Conservation (phyloP, 2,888 invertebrate genomes). For the Hirtodrosophila alboralis region DNA sequence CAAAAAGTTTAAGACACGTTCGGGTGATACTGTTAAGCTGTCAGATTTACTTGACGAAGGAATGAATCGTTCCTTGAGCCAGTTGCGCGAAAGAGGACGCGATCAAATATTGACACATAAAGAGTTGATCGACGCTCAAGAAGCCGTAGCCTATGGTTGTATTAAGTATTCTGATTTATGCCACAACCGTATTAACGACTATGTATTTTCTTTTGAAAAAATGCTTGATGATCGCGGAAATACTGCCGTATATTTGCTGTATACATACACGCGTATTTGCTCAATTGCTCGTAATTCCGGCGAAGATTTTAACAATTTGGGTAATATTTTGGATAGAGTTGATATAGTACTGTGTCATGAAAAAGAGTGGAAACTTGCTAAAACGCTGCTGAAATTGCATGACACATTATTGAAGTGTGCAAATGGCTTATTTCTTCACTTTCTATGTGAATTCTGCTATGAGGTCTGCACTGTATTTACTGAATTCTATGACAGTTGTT, state of each 20-base stretch:
- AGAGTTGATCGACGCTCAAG: conserved; percentile 92
- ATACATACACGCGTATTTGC: conserved; percentile 96
- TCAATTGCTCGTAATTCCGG: conserved; percentile 91
- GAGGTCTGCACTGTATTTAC: conserved; percentile 96
- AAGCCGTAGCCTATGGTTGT: conserved; percentile 98
- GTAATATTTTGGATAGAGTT: conserved; percentile 86
- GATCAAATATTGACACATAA: conserved; percentile 92
- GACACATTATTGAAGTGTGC: conserved; percentile 93
- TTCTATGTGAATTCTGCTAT: conserved; percentile 97
- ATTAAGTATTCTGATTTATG: conserved; percentile 99
- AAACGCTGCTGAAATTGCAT: conserved; percentile 93
- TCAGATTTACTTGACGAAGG: conserved; percentile 96
- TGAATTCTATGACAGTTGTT: conserved; percentile 99
- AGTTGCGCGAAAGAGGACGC: conserved; percentile 93
- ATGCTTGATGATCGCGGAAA: conserved; percentile 99
- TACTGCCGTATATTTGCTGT: conserved; percentile 98
- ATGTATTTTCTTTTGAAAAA: conserved; percentile 98
- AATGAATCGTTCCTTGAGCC: conserved; percentile 91
- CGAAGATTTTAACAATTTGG: conserved; percentile 86
- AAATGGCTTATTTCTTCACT: conserved; percentile 92
- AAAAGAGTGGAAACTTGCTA: conserved; percentile 97
- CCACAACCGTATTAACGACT: conserved; percentile 96
- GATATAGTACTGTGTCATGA: conserved; percentile 91
- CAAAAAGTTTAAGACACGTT: conserved; percentile 99
- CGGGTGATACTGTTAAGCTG: conserved; percentile 96